Conservation (phyloP, 2,888 invertebrate genomes). For the Merodon equestris region DNA sequence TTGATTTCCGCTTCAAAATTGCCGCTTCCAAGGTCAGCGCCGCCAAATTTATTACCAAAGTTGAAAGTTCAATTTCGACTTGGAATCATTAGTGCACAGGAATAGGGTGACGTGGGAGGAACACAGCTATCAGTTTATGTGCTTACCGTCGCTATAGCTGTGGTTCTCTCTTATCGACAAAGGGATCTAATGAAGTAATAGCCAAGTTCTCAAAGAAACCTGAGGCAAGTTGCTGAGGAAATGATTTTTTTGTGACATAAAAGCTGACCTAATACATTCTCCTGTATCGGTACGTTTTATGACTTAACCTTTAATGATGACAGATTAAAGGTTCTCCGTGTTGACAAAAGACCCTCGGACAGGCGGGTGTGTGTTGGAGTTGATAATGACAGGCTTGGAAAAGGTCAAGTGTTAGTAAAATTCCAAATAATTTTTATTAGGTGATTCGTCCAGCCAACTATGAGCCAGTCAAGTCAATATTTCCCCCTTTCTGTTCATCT, state of each 20-base stretch:
- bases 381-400: not conserved
- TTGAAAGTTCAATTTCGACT: slow-evolving; percentile 55
- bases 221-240: not conserved
- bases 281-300: not conserved
- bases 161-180: slow-evolving; percentile 10
- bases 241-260: slow-evolving; percentile 5
- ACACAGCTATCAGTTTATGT: not conserved
- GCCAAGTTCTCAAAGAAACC: too few species aligned
- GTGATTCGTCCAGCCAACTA: slow-evolving; percentile 12
- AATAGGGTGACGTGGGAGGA: not conserved
- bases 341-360: slow-evolving; percentile 34
- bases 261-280: slow-evolving; percentile 25
- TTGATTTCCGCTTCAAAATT: slow-evolving; percentile 45
- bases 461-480: slow-evolving; percentile 29
- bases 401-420: slow-evolving; percentile 45
- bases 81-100: too few species aligned
- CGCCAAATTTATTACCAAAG: slow-evolving; percentile 52
- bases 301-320: not conserved
- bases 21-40: slow-evolving; percentile 48
- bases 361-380: slow-evolving; percentile 4
- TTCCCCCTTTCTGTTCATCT: slow-evolving; percentile 1
- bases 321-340: slow-evolving; percentile 1
- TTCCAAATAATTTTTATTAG: slow-evolving; percentile 26
- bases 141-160: slow-evolving; percentile 6
- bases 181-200: slow-evolving; percentile 39